Base-by-base conservation (phyloP, 2,113 vertebrate species). In the Perca fluviatilis region DNA sequence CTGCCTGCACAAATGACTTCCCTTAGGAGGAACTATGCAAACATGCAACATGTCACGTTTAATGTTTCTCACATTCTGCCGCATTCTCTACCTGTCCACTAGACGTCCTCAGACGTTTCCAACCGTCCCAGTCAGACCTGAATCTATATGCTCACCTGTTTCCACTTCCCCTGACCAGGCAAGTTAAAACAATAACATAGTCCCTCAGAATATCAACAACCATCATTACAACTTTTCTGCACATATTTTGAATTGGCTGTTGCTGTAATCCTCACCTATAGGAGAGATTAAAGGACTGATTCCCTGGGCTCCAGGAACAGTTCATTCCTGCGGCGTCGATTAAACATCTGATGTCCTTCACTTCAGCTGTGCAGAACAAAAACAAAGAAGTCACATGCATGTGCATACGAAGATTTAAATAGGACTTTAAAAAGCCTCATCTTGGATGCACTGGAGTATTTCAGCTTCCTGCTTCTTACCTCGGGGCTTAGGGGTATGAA, bases 271-370 rank as follows among this genome's bases (percentile, higher is more conserved):
- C 93, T 88, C 47, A 95, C 95, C 88, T 87, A 30, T 92, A 95
- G 33, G 6, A 78, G 4, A 95, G 51, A 15, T 80, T 53, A 4
- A 27, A 0, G 14, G 47, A 21, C 0, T 13, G 19, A 4, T 25
- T 18, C 5, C 13, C 12, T 46, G 85, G 68, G 21, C 6, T 74
- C 95, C 95, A 96, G 82, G 91, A 91, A 53, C 94, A 95, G 30
- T 90, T 88, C 33, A 76, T 54, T 36, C 6, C 6, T 0, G 27
- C 0, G 0, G 9, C 0, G 33, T 70, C 43, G 21, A 78, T 0
- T 0, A 68, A 3, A 63, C 93, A 95, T 63, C 14, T 80, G 78
- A 93, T 88, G 79, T 94, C 83, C 0, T 43, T 77, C 78, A 95
- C 14, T 5, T 84, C 8, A 69, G 25, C 84, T 94, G 85, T 3